Evolutionary conservation across 2,113 vertebrate genomes (phyloP).

Genomic region (Sander lucioperca): DNA sequence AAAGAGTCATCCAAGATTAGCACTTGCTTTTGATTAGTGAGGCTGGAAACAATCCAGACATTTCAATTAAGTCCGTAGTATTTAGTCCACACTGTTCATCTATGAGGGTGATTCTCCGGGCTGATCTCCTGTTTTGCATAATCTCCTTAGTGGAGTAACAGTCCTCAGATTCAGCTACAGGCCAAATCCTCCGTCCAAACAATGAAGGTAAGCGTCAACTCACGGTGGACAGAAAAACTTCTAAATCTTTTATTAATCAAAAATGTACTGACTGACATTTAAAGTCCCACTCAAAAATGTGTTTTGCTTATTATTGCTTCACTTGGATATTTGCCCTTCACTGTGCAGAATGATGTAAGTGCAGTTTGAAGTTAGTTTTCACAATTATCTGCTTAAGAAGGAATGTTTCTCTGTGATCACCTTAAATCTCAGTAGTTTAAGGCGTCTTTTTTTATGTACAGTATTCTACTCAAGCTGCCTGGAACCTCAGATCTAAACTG

Average conservation of each 20-base stretch:
- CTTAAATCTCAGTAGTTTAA: neutral
- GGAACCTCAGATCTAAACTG: neutral
- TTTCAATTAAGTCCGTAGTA: constrained; percentile 70
- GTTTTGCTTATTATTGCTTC: neutral
- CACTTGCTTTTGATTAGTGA: constrained; percentile 70
- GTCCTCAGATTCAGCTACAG: constrained; percentile 25
- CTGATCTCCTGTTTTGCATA: constrained; percentile 68
- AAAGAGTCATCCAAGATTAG: constrained; percentile 66
- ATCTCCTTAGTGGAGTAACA: constrained; percentile 69
- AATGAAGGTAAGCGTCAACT: constrained; percentile 11
- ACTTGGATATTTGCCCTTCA: neutral
- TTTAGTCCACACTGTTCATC: constrained; percentile 57
- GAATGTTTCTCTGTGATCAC: neutral
- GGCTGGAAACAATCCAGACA: constrained; percentile 61
- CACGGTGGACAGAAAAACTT: constrained; percentile 3
- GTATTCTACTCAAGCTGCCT: neutral
- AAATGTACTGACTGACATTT: neutral
- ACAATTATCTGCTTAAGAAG: neutral
- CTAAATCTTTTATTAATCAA: neutral
- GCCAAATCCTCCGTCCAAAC: constrained; percentile 47
- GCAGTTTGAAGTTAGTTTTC: neutral
- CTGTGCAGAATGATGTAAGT: neutral
- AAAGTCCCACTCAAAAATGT: neutral
- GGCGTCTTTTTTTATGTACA: too few relatives aligned
- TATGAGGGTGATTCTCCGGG: constrained; percentile 56